Base-by-base conservation (phyloP, 2,888 invertebrate species). In the Hypselothyrea guttata region DNA sequence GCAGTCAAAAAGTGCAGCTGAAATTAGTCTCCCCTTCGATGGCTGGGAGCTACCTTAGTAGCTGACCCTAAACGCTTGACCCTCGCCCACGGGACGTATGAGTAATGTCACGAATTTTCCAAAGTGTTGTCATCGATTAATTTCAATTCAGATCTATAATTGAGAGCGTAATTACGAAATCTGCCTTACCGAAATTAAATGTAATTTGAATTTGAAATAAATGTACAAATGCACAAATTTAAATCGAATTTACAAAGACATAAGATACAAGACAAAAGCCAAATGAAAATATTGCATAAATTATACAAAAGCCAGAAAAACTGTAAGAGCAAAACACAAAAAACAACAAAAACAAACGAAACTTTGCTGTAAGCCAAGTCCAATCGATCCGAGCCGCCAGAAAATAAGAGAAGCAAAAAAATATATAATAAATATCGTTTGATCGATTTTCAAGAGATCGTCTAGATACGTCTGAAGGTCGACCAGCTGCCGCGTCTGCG, bases 131-230 rank as follows among this genome's bases (percentile, higher is more conserved):
- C 42, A n/a, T 11, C 47, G 47, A 9, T 40, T 59, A 59, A 22
- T 22, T 22, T 22, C 59, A 59, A 48, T 49, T 37, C 2, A 7
- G 30, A 2, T 66, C 66, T 69, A 60, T 55, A 7, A 34, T 15
- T 35, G 13, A 34, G 7, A 11, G 22, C 13, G 30, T 42, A 64
- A 62, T 73, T 75, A 46, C 57, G 60, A 46, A 67, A 73, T 62
- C 44, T 51, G 60, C 65, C 55, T 84, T 84, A 77, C 78, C 72
- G 42, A 84, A 78, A 78, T 84, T 71, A 77, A 69, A 75, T 59
- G 53, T 84, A 77, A 82, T 84, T 84, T 66, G n/a, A n/a, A 64
- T 81, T 68, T 77, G 68, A 84, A 59, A 67, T 67, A 46, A 33
- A 7, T 7, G 4, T 7, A 40, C 22, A 40, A 72, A 79, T 84